phyloP scores from a whole-genome alignment of 2,113 vertebrate genomes.

The Chaetorhynchus papuensis region DNA sequence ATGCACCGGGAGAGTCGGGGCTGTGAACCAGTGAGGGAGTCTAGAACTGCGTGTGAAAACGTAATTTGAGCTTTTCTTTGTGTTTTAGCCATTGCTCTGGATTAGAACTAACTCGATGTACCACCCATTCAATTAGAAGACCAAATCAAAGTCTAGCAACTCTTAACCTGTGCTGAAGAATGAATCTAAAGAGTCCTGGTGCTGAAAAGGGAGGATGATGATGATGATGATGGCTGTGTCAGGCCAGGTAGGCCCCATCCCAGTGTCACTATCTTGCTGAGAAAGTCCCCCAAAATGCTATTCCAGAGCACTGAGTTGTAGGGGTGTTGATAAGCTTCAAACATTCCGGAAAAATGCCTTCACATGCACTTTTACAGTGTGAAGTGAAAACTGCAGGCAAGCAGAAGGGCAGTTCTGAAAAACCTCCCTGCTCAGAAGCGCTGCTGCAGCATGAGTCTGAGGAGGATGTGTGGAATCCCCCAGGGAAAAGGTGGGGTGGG shows the following conservation, averaged over 20 bases:
- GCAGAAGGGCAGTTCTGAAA: not conserved
- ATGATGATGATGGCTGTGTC: not conserved
- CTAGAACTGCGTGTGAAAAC: not conserved
- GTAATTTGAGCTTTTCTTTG: not conserved
- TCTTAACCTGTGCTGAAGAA: not conserved
- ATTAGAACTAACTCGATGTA: not conserved
- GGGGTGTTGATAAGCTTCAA: not conserved
- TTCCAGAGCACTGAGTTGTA: not conserved
- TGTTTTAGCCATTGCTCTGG: not conserved
- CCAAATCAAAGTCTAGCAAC: not conserved
- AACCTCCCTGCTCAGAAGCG: not conserved
- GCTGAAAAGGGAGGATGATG: not conserved
- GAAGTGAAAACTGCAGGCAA: not conserved
- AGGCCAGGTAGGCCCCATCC: not conserved
- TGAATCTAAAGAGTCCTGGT: too few relatives aligned
- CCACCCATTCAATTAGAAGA: not conserved
- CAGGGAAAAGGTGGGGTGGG: not conserved
- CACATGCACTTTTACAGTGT: fast-evolving
- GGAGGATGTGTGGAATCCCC: not conserved
- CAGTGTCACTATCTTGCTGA: not conserved
- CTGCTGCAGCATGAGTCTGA: not conserved
- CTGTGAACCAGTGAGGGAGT: not conserved
- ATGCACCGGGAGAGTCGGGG: fast-evolving
- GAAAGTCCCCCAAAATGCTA: not conserved
- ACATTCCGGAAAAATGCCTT: not conserved